A percentile compares a stretch with the other conserved stretches of the same genome.
These are phyloP conservation scores for Drosophila sp. DNA, from an alignment of 1,140 invertebrate species.

Conservation along the genomic window DNA sequence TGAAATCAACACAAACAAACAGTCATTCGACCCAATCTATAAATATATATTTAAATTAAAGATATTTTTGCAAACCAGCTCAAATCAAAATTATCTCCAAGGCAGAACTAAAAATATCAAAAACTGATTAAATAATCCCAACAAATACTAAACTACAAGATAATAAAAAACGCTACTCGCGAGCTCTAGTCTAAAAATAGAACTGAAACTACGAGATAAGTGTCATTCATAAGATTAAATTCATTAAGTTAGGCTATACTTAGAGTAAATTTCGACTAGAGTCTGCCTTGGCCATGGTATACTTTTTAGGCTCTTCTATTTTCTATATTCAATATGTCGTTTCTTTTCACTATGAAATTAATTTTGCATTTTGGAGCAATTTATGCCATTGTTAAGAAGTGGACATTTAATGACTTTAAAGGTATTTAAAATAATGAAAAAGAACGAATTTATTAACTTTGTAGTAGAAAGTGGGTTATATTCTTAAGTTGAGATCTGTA, in stretches of 20 bases:
- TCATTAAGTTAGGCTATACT: neutral
- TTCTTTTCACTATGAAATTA: too few species aligned
- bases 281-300: constrained; percentile 10
- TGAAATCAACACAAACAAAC: too few species aligned
- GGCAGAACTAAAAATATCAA: neutral
- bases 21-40: too few species aligned
- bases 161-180: neutral
- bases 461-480: neutral
- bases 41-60: too few species aligned
- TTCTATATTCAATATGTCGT: too few species aligned
- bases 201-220: constrained; percentile 6
- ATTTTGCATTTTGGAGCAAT: too few species aligned
- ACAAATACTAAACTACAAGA: neutral
- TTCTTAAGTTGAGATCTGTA: neutral
- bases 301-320: constrained; percentile 35
- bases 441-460: too few species aligned
- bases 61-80: too few species aligned
- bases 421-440: too few species aligned
- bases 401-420: too few species aligned
- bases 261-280: neutral
- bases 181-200: neutral
- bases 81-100: neutral
- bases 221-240: neutral
- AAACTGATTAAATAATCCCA: constrained; percentile 1
- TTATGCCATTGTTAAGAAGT: too few species aligned